Evolutionary conservation across 2,888 invertebrate genomes (phyloP).

Genomic region (Drosophila parthenogenetica): DNA sequence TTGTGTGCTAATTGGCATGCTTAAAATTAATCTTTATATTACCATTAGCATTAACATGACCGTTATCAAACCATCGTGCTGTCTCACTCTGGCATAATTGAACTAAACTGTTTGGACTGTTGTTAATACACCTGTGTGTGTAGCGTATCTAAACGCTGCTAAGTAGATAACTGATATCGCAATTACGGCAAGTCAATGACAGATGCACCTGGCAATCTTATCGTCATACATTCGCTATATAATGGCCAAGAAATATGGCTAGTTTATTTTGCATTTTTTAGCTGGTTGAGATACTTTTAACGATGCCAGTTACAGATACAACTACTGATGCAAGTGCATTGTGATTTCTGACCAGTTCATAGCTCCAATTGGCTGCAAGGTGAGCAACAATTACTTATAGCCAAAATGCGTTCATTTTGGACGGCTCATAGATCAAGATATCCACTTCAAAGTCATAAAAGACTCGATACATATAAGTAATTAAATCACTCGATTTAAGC

Average conservation of each 20-base stretch:
- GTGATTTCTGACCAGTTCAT: constrained; percentile 30
- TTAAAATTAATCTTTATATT: constrained; percentile 25
- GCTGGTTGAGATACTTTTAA: constrained; percentile 6
- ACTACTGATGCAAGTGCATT: constrained; percentile 1
- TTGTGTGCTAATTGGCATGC: constrained; percentile 35
- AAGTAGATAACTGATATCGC: constrained; percentile 24
- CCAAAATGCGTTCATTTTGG: constrained; percentile 16
- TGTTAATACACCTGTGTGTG: constrained; percentile 1
- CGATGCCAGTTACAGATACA: constrained; percentile 11
- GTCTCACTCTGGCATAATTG: constrained; percentile 5
- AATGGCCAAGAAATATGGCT: not conserved
- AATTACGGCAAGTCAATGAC: constrained; percentile 26
- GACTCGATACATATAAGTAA: constrained; percentile 17
- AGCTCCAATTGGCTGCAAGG: constrained; percentile 34
- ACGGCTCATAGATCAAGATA: constrained; percentile 12
- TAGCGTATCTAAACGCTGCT: constrained; percentile 21
- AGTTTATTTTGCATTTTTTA: constrained; percentile 5
- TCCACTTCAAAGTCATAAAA: constrained; percentile 13
- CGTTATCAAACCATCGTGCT: constrained; percentile 4
- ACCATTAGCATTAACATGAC: constrained; percentile 7
- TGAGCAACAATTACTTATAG: constrained; percentile 39
- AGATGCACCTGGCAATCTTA: constrained; percentile 32
- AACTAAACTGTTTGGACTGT: constrained; percentile 1
- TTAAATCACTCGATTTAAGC: constrained; percentile 18
- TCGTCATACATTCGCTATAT: not conserved